These are phyloP conservation scores for Oryzias javanicus DNA, from an alignment of 2,113 vertebrate genomes.

Conservation along the genomic window DNA sequence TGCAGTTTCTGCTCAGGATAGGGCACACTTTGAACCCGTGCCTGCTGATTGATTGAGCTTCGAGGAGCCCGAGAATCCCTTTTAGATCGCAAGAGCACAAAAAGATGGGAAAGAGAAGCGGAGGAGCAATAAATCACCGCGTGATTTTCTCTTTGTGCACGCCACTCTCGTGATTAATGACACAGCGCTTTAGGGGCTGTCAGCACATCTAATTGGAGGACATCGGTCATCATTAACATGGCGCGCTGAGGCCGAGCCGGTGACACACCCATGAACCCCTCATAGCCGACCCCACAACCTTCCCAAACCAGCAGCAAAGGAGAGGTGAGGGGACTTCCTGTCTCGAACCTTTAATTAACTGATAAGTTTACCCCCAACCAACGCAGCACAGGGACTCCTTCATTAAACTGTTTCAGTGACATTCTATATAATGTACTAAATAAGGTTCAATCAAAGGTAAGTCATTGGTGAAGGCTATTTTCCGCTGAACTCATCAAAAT, in stretches of 20 bases:
- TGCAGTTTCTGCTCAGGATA: conserved; percentile 26
- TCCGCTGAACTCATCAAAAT: conserved; percentile 24
- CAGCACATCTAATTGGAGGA: conserved; percentile 79
- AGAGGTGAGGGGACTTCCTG: conserved; percentile 49
- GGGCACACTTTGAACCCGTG: conserved; percentile 20
- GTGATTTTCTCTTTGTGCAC: conserved; percentile 72
- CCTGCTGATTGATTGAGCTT: conserved; percentile 66
- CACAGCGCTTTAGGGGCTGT: conserved; percentile 74
- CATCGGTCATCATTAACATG: conserved; percentile 82
- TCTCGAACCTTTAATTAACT: conserved; percentile 6
- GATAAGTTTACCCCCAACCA: conserved; percentile 10
- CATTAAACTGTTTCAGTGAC: conserved; percentile 17
- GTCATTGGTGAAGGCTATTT: conserved; percentile 27
- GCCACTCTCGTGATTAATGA: conserved; percentile 77
- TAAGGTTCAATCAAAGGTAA: conserved; percentile 49
- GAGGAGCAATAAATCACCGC: conserved; percentile 77
- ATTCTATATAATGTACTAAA: conserved; percentile 23
- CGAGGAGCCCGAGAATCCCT: conserved; percentile 50
- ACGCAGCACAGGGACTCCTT: conserved; percentile 7
- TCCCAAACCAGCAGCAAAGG: conserved; percentile 51
- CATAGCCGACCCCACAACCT: conserved; percentile 44
- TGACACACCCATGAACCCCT: conserved; percentile 60
- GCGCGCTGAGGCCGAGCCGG: conserved; percentile 52
- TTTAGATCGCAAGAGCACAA: conserved; percentile 60
- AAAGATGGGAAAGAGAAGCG: conserved; percentile 47